These are phyloP conservation scores for Diplolepis rosae DNA, from an alignment of 2,888 invertebrate genomes.

Conservation along the genomic window DNA sequence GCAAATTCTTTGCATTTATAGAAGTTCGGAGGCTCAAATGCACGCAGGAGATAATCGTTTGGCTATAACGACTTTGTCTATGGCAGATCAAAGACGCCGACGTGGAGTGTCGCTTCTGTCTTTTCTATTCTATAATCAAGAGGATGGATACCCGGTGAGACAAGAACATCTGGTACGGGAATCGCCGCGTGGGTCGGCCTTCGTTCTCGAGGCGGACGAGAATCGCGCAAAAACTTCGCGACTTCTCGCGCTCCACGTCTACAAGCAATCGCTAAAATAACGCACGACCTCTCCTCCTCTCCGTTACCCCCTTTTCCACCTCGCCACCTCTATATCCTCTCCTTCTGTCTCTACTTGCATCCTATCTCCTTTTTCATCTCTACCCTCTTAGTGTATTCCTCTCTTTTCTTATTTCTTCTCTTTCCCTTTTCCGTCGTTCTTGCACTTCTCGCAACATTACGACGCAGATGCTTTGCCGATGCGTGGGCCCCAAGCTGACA, in stretches of 20 bases:
- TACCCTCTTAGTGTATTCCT: not conserved
- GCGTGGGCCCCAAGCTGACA: conserved; percentile 21
- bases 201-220: conserved; percentile 2
- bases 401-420: not conserved
- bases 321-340: not conserved
- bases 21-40: not conserved
- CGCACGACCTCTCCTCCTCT: conserved; percentile 22
- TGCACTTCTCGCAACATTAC: not conserved
- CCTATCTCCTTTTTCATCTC: conserved; percentile 19
- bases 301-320: conserved; percentile 1
- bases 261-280: conserved; percentile 27
- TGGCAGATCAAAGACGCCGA: conserved; percentile 9
- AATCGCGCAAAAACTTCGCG: conserved; percentile 15
- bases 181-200: conserved; percentile 55
- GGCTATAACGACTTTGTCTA: conserved; percentile 7
- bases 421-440: not conserved
- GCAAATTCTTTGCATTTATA: conserved; percentile 36
- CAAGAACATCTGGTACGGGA: conserved; percentile 54
- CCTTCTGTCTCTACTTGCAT: not conserved
- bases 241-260: conserved; percentile 18
- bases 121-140: conserved; percentile 22
- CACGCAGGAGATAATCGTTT: conserved; percentile 9
- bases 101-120: conserved; percentile 21
- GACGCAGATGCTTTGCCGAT: conserved; percentile 8
- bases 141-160: conserved; percentile 1